Percentiles rank a stretch among this genome's conserved stretches.
These are phyloP conservation scores for Heterochromis multidens DNA, from an alignment of 2,113 vertebrate species.

Conservation along the genomic window DNA sequence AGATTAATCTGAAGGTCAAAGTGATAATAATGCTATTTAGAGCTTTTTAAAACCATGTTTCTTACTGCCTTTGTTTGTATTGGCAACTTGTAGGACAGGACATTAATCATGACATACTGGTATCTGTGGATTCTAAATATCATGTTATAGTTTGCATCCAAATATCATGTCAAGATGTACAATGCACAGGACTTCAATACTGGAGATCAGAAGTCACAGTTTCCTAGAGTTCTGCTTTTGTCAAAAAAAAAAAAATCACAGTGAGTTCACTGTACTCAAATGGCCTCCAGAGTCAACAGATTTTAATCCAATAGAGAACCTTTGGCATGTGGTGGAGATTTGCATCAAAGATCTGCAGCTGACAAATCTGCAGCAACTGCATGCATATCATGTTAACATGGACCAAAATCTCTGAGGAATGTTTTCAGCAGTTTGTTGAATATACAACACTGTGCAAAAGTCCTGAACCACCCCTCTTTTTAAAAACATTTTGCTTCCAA, in stretches of 20 bases:
- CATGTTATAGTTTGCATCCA: no score
- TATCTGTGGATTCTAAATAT: no score
- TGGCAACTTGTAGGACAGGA: background rate
- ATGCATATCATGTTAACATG: background rate
- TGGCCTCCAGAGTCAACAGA: no score
- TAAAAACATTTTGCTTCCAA: no score
- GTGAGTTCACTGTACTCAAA: background rate
- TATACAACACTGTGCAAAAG: no score
- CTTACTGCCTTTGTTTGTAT: background rate
- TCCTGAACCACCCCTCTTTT: no score
- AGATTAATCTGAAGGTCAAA: background rate
- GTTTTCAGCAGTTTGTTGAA: no score
- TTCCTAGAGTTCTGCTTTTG: background rate
- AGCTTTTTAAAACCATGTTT: background rate
- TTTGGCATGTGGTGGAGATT: background rate
- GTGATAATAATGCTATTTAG: background rate
- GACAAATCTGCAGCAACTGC: background rate
- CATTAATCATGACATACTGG: no score
- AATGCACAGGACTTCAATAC: background rate
- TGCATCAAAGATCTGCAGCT: background rate
- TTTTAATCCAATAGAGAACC: background rate
- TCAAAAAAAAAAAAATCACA: background rate
- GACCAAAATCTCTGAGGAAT: background rate
- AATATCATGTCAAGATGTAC: no score
- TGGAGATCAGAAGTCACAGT: background rate